Evolutionary conservation across 1,140 invertebrate genomes (phyloP), one percentile per base, ranked within the genome.

Genomic region (Tribolium castaneum): DNA sequence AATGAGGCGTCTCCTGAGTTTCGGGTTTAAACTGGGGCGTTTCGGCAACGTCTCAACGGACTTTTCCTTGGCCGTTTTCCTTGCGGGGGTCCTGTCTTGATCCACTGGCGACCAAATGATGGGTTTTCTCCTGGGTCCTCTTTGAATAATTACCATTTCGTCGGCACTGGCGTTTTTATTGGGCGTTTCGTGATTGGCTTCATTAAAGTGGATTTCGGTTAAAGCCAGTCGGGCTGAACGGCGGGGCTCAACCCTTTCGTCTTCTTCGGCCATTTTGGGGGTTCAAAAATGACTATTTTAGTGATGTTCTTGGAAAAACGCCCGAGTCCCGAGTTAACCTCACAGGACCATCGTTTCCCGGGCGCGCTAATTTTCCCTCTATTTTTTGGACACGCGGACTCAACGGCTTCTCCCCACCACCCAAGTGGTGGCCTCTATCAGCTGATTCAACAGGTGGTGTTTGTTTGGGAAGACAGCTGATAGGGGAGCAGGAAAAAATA

Each of bases 41-140:
- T 50, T 49, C 6, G 59, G 75, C 13, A 62, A 49, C 39, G 34
- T 49, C 49, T 78, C 76, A 12, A 78, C 76, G 4, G 81, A 80
- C 74, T 76, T 78, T 13, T 83, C 70, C 74, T 73, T 66, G 70
- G 13, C 3, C 14, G 35, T 71, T n/a, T 16, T 51, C 59, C 54
- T 54, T 49, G 16, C 9, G 10, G 30, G 30, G 5, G 25, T 54
- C 71, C 80, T 80, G 35, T 85, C 80, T 35, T 81, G 83, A 14
- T 86, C 84, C 22, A 85, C 80, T 34, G 85, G 85, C 35, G 85
- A 86, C 85, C 85, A 86, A 35, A 83, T 85, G 7, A 85, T 76
- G 3, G 85, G 85, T 49, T 84, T 85, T 16, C 76, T 77, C 14
- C 85, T 75, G 3, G 83, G 82, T 6, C 85, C 85, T 72, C 85